Conservation (phyloP, 2,888 invertebrate genomes). For the Miltochrista miniata region DNA sequence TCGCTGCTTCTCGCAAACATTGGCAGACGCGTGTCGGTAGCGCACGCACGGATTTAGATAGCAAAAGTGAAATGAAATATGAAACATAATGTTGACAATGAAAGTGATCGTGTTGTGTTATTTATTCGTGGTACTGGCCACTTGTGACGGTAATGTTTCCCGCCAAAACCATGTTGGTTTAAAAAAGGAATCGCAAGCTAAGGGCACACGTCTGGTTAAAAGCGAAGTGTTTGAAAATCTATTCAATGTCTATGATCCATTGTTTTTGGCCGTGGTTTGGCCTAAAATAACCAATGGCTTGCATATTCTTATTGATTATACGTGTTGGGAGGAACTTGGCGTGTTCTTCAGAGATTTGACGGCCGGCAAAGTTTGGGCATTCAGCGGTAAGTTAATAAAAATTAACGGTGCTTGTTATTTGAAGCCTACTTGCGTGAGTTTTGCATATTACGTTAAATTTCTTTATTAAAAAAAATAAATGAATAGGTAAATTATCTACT, state of each 20-base stretch:
- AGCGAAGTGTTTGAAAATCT: conserved; percentile 66
- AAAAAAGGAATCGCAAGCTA: conserved; percentile 46
- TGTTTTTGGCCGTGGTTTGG: conserved; percentile 73
- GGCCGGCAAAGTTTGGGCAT: conserved; percentile 77
- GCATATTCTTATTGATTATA: conserved; percentile 63
- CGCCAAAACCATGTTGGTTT: conserved; percentile 37
- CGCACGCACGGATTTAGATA: conserved; percentile 28
- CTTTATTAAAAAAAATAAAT: neutral
- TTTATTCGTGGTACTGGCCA: conserved; percentile 28
- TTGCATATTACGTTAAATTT: neutral
- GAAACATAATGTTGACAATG: conserved; percentile 41
- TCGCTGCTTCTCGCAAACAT: conserved; percentile 23
- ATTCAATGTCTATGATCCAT: conserved; percentile 72
- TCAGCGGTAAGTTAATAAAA: conserved; percentile 67
- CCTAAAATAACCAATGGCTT: conserved; percentile 69
- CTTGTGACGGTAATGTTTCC: conserved; percentile 30
- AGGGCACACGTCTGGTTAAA: conserved; percentile 41
- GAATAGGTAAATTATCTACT: too few species aligned
- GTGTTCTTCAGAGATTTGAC: conserved; percentile 68
- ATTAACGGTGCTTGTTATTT: conserved; percentile 10
- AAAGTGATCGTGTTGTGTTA: conserved; percentile 34
- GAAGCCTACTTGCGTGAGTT: neutral
- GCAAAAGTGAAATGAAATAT: conserved; percentile 31
- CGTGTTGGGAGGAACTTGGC: conserved; percentile 73
- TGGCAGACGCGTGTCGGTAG: conserved; percentile 23